A percentile compares a stretch with the other conserved stretches of the same genome.
phyloP scores from a whole-genome alignment of 2,113 vertebrate species.

The Halichoerus grypus region DNA sequence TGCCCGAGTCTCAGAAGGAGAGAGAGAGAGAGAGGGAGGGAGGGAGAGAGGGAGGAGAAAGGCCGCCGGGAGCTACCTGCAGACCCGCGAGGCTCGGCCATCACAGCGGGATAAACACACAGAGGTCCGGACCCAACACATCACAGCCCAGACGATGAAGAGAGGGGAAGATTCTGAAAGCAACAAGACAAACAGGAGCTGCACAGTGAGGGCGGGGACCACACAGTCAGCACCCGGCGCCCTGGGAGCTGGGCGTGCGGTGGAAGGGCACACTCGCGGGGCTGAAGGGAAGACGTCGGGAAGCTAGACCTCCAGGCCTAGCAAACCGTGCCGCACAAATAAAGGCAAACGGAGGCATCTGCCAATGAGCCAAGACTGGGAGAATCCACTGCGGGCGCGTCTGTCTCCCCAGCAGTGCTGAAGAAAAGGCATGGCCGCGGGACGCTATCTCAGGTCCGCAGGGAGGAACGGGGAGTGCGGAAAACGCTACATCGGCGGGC shows the following conservation, averaged over 20 bases:
- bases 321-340: neutral
- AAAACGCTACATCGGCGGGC: too few species aligned
- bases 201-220: rapidly evolving
- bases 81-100: neutral
- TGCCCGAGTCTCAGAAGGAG: neutral
- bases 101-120: rapidly evolving
- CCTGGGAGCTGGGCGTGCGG: rapidly evolving
- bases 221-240: rapidly evolving
- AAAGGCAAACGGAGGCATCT: neutral
- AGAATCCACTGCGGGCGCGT: too few species aligned
- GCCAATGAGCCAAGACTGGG: neutral
- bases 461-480: too few species aligned
- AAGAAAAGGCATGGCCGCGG: too few species aligned
- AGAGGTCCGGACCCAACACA: neutral
- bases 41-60: neutral
- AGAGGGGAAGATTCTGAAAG: neutral
- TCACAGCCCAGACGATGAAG: rapidly evolving
- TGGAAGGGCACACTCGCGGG: rapidly evolving
- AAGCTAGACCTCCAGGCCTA: rapidly evolving
- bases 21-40: neutral
- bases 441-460: too few species aligned
- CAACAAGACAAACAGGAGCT: rapidly evolving
- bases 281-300: neutral
- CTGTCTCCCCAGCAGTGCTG: too few species aligned
- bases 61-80: neutral